Base-by-base conservation (phyloP, 1,140 invertebrate species). In the Megalopta genalis region DNA sequence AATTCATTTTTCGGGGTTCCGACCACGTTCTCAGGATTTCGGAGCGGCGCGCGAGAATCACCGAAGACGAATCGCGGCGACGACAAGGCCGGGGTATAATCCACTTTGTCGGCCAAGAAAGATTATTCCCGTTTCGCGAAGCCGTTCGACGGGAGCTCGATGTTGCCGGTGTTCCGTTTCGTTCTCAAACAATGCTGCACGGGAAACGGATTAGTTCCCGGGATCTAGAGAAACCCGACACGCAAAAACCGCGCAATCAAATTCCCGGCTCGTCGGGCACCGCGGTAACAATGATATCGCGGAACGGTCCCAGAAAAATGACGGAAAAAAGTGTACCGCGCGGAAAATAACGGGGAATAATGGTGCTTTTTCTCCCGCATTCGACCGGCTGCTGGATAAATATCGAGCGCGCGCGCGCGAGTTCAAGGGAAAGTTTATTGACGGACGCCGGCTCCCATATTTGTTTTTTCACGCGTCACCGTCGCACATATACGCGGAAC, bases 41-140 rank as follows among this genome's bases (percentile, higher is more conserved):
- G 10, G 49, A 52, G 12, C 3, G 12, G 12, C 14, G 14, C 18
- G 32, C 16, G 62, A 18, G 63, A 42, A 65, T 57, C 67, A 32
- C 27, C 67, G 67, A 62, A 46, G 57, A 72, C 57, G 25, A 72
- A 72, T 72, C 70, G 25, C 16, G 59, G 39, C 39, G 39, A 37
- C 23, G 59, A 27, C 62, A 12, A 7, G 57, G 60, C 39, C 12
- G 37, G 52, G 39, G 59, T 10, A 10, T 12, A 23, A 76, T 37
- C 65, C 64, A 42, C n/a, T 75, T 75, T 54, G 63, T 72, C 70
- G 70, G 49, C 18, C 39, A 4, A 4, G 42, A 25, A 66, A 66
- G 46, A 23, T 57, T 37, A 49, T 49, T 37, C n/a, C 10, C 10
- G 6, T 14, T 1, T 52, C 37, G 14, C 42, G 42, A 10, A 12